phyloP scores from a whole-genome alignment of 2,797 vertebrate species.

The Sciurus carolinensis region DNA sequence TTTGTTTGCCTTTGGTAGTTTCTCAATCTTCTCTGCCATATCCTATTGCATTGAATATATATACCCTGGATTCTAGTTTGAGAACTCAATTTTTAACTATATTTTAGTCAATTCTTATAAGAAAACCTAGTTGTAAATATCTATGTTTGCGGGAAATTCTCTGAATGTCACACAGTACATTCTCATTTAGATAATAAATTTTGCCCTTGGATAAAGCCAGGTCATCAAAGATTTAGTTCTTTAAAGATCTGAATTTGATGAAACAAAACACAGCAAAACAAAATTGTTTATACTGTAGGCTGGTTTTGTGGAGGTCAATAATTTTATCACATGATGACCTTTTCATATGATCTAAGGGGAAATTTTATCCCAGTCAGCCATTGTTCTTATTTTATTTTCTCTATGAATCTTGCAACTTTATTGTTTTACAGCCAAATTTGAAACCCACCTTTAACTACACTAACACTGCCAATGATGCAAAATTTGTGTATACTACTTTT shows the following conservation, averaged over 20 bases:
- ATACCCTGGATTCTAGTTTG: background rate
- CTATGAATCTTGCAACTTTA: background rate
- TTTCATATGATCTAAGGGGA: background rate
- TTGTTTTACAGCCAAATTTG: background rate
- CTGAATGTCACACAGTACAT: background rate
- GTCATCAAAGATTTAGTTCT: background rate
- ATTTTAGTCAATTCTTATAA: background rate
- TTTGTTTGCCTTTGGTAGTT: background rate
- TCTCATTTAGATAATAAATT: constrained; percentile 23
- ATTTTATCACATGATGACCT: background rate
- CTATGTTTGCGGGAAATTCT: background rate
- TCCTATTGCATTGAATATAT: background rate
- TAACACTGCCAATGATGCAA: background rate
- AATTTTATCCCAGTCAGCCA: background rate
- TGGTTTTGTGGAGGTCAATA: constrained; percentile 7
- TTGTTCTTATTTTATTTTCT: constrained; percentile 25
- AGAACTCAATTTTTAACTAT: constrained; percentile 19
- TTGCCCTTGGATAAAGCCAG: background rate
- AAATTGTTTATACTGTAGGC: too few relatives aligned
- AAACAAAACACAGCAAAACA: background rate
- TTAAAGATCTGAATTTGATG: constrained; percentile 3
- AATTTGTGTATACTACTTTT: background rate
- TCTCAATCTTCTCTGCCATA: background rate
- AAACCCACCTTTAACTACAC: background rate
- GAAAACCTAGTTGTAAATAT: constrained; percentile 41